These are phyloP conservation scores for Lepidocyrtoides sp. DNA, from an alignment of 2,888 invertebrate species.

Conservation along the genomic window DNA sequence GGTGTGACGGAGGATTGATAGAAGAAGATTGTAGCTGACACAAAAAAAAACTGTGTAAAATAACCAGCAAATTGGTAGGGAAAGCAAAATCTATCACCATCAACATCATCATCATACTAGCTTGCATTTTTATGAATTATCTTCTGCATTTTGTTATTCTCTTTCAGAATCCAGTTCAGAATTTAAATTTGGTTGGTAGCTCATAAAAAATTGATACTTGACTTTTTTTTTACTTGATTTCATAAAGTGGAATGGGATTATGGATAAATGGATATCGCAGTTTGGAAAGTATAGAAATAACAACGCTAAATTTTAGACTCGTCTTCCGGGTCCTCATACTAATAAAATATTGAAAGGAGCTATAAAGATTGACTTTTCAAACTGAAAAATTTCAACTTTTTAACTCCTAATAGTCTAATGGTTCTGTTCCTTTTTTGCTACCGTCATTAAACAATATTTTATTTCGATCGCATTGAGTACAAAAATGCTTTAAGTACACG, in stretches of 20 bases:
- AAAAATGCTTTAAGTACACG: background rate
- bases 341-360: constrained; percentile 33
- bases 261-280: background rate
- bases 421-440: background rate
- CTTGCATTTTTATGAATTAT: background rate
- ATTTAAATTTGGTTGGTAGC: background rate
- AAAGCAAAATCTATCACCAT: constrained; percentile 31
- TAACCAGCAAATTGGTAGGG: background rate
- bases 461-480: constrained; percentile 1
- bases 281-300: too few relatives aligned
- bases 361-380: background rate
- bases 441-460: constrained; percentile 8
- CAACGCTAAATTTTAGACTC: background rate
- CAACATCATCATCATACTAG: background rate
- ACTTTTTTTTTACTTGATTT: constrained; percentile 8
- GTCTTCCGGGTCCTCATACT: constrained; percentile 4
- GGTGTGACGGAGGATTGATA: background rate
- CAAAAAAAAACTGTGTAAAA: background rate
- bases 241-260: background rate
- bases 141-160: background rate
- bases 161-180: too few relatives aligned
- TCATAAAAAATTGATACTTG: constrained; percentile 16
- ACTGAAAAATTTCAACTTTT: background rate
- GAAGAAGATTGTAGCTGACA: constrained; percentile 11
- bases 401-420: background rate